Conservation (phyloP, 2,113 vertebrate genomes). For the Guaruba guarouba region DNA sequence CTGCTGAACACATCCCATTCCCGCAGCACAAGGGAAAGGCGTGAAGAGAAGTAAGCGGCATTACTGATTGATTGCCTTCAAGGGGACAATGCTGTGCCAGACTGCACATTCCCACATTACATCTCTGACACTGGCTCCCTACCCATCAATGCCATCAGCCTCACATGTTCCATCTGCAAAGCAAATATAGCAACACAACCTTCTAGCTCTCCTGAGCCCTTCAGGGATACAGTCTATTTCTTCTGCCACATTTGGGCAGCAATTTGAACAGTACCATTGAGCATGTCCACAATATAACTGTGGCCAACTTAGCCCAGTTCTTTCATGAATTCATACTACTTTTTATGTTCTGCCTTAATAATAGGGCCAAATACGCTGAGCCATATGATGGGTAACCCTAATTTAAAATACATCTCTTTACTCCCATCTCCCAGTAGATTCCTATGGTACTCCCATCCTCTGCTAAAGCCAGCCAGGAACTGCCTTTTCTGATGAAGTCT, state of each 20-base stretch:
- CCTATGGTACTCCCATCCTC: not conserved
- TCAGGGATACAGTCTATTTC: not conserved
- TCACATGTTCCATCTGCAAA: not conserved
- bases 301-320: not conserved
- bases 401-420: not conserved
- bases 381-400: not conserved
- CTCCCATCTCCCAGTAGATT: not conserved
- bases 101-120: not conserved
- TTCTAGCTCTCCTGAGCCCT: not conserved
- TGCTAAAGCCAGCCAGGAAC: not conserved
- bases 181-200: not conserved
- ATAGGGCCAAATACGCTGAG: not conserved
- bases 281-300: not conserved
- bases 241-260: not conserved
- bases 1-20: constrained; percentile 2
- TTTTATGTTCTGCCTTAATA: not conserved
- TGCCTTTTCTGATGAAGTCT: not conserved
- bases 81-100: not conserved
- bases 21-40: not conserved
- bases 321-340: not conserved
- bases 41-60: not conserved
- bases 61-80: constrained; percentile 3
- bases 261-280: not conserved
- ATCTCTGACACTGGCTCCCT: not conserved
- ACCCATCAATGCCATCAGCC: not conserved